Evolutionary conservation across 2,797 vertebrate species (phyloP).

Genomic region (Hydrophis major): DNA sequence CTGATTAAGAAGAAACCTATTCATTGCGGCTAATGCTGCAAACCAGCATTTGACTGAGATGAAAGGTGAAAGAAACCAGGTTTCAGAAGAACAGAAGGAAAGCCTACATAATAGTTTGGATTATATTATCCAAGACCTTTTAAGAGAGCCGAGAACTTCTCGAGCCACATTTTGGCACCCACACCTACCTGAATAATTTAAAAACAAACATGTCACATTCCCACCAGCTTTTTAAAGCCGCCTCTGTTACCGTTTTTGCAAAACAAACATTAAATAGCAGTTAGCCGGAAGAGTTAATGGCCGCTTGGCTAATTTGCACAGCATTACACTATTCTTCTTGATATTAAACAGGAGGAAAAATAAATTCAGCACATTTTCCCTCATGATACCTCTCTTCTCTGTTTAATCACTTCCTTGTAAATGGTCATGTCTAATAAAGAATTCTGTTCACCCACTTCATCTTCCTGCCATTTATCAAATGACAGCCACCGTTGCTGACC

Average conservation of each 20-base stretch:
- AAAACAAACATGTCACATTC: background rate
- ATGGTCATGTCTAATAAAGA: constrained; percentile 38
- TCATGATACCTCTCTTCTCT: constrained; percentile 27
- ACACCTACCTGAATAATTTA: background rate
- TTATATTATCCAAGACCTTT: background rate
- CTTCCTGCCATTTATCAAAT: constrained; percentile 32
- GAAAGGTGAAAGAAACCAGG: background rate
- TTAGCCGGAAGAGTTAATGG: background rate
- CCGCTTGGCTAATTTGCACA: background rate
- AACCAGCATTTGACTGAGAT: background rate
- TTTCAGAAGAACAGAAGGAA: background rate
- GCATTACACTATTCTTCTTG: constrained; percentile 16
- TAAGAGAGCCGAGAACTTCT: background rate
- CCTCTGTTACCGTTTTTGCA: background rate
- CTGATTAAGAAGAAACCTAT: background rate
- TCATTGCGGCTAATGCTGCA: background rate
- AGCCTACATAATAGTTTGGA: background rate
- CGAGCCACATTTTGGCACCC: background rate
- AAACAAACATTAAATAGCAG: background rate
- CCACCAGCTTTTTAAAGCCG: background rate
- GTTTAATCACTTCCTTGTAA: constrained; percentile 34
- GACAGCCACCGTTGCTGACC: constrained; percentile 35
- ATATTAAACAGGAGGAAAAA: constrained; percentile 37
- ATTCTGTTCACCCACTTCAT: constrained; percentile 24
- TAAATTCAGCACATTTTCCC: constrained; percentile 17